Evolutionary conservation across 2,113 vertebrate genomes (phyloP).

Genomic region (Myiopsitta monachus): DNA sequence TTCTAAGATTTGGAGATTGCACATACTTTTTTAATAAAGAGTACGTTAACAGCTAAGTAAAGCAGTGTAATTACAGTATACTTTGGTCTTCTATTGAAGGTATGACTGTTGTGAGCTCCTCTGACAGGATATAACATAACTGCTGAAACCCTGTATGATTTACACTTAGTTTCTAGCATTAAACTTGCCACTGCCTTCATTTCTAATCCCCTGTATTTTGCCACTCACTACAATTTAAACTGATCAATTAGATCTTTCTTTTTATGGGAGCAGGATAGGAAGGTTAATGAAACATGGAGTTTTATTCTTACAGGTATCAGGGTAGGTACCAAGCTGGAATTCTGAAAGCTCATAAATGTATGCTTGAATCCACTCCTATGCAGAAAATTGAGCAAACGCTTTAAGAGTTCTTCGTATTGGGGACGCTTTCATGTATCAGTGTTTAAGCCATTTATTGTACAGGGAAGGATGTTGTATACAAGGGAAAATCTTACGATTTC

Average conservation of each 20-base stretch:
- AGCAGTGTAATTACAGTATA: neutral
- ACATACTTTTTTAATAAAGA: neutral
- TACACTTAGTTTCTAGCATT: neutral
- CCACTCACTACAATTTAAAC: constrained; percentile 11
- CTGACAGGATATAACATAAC: neutral
- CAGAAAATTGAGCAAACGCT: constrained; percentile 37
- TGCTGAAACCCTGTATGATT: neutral
- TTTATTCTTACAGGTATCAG: constrained; percentile 10
- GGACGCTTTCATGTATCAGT: neutral
- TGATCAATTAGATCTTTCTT: neutral
- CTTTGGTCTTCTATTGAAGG: neutral
- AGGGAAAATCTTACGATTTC: neutral
- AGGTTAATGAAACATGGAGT: constrained; percentile 22
- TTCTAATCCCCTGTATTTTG: neutral
- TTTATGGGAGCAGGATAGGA: neutral
- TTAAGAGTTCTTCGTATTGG: neutral
- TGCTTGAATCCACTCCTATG: neutral
- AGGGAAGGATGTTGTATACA: neutral
- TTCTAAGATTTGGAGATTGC: neutral
- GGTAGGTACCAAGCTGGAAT: neutral
- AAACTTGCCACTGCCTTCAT: neutral
- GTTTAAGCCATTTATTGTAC: neutral
- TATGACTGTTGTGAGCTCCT: neutral
- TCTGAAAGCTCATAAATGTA: neutral
- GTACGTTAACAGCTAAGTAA: neutral